phyloP scores from a whole-genome alignment of 37 sponge, comb jelly and placozoan species.

The Eunapius fragilis region DNA sequence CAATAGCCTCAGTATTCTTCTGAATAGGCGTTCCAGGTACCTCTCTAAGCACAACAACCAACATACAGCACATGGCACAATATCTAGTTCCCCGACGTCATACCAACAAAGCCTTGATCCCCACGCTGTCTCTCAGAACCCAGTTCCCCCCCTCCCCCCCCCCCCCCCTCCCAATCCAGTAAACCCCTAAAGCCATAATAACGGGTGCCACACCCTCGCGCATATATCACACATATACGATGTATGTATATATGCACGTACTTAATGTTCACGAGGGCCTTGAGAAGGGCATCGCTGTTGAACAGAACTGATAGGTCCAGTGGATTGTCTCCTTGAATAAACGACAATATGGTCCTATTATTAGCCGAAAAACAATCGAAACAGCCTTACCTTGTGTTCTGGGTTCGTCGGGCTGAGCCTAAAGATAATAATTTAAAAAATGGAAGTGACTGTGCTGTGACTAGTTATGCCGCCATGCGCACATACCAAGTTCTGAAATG shows the following conservation, averaged over 20 bases:
- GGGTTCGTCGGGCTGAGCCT: conserved; percentile 6
- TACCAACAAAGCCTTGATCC: not conserved
- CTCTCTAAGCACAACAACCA: not conserved
- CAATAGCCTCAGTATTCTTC: conserved; percentile 20
- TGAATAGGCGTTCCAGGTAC: conserved; percentile 17
- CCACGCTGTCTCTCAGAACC: no score
- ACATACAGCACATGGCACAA: not conserved
- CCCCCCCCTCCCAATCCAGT: no score
- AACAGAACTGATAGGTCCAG: conserved; percentile 48
- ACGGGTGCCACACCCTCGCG: no score
- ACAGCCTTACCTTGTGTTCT: not conserved
- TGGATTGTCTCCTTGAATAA: conserved; percentile 26
- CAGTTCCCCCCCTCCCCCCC: no score
- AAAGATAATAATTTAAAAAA: not conserved
- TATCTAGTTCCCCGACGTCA: no score
- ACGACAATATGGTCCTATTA: not conserved
- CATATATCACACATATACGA: not conserved
- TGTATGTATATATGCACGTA: not conserved
- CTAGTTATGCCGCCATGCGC: not conserved
- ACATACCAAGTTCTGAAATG: not conserved
- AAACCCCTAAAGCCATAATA: no score
- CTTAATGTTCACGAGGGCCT: conserved; percentile 54
- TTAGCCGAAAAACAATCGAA: not conserved
- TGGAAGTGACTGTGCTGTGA: not conserved
- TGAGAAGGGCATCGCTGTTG: conserved; percentile 40